phyloP scores from a whole-genome alignment of 2,113 vertebrate species.

The Danionella cerebrum region DNA sequence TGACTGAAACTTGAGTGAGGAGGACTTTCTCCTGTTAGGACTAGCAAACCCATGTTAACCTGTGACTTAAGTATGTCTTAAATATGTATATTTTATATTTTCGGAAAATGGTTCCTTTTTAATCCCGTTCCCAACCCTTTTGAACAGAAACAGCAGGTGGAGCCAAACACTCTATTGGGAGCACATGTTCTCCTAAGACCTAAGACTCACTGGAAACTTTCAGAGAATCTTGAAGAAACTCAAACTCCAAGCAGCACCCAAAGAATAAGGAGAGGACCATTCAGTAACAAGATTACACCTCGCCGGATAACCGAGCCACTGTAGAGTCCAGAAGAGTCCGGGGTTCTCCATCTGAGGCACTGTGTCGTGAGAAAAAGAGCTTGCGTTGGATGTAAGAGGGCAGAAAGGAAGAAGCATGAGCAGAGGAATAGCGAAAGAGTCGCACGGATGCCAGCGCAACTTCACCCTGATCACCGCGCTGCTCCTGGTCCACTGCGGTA shows the following conservation, averaged over 20 bases:
- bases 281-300: not conserved
- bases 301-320: not conserved
- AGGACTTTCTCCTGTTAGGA: no score
- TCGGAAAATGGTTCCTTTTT: no score
- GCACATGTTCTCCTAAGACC: slow-evolving; percentile 44
- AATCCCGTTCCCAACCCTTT: not conserved
- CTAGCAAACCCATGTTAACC: no score
- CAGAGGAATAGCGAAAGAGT: slow-evolving; percentile 45
- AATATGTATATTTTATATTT: no score
- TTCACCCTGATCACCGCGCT: slow-evolving; percentile 51
- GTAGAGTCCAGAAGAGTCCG: not conserved
- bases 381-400: slow-evolving; percentile 58
- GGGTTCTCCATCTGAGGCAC: not conserved
- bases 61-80: no score
- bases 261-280: slow-evolving; percentile 21
- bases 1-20: no score
- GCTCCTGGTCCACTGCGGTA: slow-evolving; percentile 43
- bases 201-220: slow-evolving; percentile 18
- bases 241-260: slow-evolving; percentile 6
- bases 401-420: slow-evolving; percentile 59
- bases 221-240: slow-evolving; percentile 11
- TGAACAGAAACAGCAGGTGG: slow-evolving; percentile 49
- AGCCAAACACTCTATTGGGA: slow-evolving; percentile 42
- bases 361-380: not conserved
- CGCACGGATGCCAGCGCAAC: slow-evolving; percentile 55